Evolutionary conservation across 2,888 invertebrate genomes (phyloP).

Genomic region (Epistrophe grossulariae): DNA sequence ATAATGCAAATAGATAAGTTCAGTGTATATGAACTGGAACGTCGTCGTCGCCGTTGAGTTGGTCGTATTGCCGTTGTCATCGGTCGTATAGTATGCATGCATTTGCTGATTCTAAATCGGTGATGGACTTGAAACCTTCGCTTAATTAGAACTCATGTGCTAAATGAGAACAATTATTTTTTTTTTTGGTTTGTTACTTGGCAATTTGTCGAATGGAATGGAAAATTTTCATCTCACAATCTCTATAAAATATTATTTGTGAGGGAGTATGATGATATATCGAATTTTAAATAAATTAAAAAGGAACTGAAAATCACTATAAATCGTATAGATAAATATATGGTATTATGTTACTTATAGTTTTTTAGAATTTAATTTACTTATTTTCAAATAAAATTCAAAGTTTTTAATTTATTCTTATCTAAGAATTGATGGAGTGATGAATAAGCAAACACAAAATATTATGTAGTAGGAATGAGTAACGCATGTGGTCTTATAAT

Average conservation of each 20-base stretch:
- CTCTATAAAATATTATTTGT: neutral
- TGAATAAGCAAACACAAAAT: neutral
- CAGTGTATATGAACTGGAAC: neutral
- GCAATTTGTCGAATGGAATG: constrained; percentile 5
- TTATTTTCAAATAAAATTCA: neutral
- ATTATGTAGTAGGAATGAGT: neutral
- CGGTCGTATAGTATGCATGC: neutral
- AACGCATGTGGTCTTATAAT: neutral
- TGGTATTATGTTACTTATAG: neutral
- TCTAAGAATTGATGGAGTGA: neutral
- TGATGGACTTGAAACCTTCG: constrained; percentile 6
- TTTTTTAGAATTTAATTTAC: neutral
- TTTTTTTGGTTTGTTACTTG: constrained; percentile 26
- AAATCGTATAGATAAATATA: neutral
- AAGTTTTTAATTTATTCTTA: neutral
- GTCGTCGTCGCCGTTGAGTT: neutral
- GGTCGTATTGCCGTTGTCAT: neutral
- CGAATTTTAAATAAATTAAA: neutral
- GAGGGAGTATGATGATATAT: neutral
- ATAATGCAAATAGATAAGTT: constrained; percentile 1
- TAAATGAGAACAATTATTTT: constrained; percentile 57
- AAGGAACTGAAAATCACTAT: neutral
- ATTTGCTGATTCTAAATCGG: neutral
- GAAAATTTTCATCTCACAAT: neutral
- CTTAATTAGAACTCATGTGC: constrained; percentile 68